Conservation (phyloP, 2,797 vertebrate species). For the Zenarchopterus dispar region DNA sequence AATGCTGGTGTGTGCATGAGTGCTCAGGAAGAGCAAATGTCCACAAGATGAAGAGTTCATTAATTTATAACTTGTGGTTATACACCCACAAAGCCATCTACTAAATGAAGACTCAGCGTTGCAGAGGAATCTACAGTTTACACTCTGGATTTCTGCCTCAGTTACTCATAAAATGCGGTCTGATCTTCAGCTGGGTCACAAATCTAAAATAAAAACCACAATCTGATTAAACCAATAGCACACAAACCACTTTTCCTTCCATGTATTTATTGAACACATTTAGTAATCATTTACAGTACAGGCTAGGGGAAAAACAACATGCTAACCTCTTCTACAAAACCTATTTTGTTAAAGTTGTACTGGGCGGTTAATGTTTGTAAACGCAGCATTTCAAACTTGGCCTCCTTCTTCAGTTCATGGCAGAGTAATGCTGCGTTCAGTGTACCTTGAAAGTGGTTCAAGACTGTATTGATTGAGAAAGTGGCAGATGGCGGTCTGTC, state of each 20-base stretch:
- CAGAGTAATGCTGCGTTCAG: not conserved
- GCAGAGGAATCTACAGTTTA: not conserved
- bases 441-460: not conserved
- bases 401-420: no score
- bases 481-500: not conserved
- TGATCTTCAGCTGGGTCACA: not conserved
- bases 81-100: conserved; percentile 12
- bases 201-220: not conserved
- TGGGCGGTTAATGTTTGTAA: not conserved
- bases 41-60: conserved; percentile 25
- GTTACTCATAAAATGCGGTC: not conserved
- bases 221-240: not conserved
- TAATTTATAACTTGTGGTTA: conserved; percentile 7
- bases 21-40: conserved; percentile 42
- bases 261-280: not conserved
- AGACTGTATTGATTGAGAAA: not conserved
- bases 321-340: no score
- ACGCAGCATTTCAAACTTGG: not conserved
- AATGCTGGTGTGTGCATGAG: conserved; percentile 40
- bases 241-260: not conserved
- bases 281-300: not conserved
- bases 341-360: not conserved
- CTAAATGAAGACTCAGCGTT: not conserved
- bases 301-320: not conserved
- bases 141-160: not conserved